Evolutionary conservation across 2,113 vertebrate genomes (phyloP).

Genomic region (Mus spicilegus): DNA sequence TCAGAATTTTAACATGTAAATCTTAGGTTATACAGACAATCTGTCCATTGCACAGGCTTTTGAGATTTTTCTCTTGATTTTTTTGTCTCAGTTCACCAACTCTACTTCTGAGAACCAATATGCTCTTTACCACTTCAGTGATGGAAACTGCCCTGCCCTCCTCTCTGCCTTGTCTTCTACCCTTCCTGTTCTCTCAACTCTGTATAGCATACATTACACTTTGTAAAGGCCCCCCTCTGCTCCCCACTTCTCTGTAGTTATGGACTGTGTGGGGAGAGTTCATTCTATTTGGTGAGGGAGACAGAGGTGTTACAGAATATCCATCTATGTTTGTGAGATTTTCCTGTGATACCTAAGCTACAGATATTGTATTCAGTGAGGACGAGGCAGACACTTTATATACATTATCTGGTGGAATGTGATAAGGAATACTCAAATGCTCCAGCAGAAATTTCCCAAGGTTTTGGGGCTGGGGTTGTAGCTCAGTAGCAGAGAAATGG

Average conservation of each 20-base stretch:
- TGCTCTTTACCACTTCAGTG: not conserved
- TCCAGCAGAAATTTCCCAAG: not conserved
- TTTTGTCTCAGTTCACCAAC: not conserved
- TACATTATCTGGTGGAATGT: not conserved
- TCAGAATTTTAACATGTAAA: not conserved
- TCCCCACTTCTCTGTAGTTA: not conserved
- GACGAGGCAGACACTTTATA: not conserved
- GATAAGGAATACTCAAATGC: not conserved
- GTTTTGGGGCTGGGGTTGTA: not conserved
- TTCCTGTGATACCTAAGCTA: not conserved
- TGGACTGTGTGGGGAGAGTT: not conserved
- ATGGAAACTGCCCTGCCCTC: not conserved
- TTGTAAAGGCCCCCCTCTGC: not conserved
- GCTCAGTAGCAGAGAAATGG: not conserved
- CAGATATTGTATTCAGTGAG: not conserved
- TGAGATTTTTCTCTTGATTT: not conserved
- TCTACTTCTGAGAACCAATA: not conserved
- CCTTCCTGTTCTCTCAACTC: not conserved
- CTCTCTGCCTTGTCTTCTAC: not conserved
- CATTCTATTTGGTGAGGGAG: not conserved
- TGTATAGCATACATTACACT: not conserved
- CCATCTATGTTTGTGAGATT: not conserved
- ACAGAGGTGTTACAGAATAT: not conserved
- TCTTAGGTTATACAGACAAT: not conserved
- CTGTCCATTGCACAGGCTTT: not conserved